Percentiles rank a stretch among this genome's conserved stretches.
phyloP scores from a whole-genome alignment of 1,140 invertebrate species.

The Hycleus cichorii region DNA sequence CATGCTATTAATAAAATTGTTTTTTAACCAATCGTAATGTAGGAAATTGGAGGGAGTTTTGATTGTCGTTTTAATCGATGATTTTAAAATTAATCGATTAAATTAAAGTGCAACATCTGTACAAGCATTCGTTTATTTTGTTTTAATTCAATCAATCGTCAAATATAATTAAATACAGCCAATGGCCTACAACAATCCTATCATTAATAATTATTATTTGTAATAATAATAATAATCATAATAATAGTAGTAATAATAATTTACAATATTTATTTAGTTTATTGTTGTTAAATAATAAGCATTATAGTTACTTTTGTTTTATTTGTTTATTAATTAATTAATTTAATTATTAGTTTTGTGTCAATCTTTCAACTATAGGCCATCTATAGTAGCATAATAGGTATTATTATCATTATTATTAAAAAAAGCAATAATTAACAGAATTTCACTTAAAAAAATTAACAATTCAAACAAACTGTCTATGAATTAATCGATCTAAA shows the following conservation, averaged over 20 bases:
- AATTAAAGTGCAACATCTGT: constrained; percentile 16
- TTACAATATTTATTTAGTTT: constrained; percentile 21
- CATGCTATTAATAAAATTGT: too few species aligned
- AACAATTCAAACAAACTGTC: too few species aligned
- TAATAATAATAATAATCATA: constrained; percentile 25
- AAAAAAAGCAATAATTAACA: too few species aligned
- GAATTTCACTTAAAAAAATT: too few species aligned
- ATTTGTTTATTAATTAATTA: neutral
- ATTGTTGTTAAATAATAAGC: constrained; percentile 12
- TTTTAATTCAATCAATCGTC: constrained; percentile 31
- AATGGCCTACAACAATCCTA: constrained; percentile 37
- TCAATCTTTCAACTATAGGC: constrained; percentile 11
- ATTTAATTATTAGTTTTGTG: too few species aligned
- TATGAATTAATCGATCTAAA: too few species aligned
- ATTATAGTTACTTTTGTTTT: neutral
- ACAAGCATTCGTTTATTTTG: constrained; percentile 35
- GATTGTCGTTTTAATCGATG: too few species aligned
- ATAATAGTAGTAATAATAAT: constrained; percentile 24
- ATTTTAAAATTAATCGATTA: neutral
- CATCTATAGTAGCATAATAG: constrained; percentile 21
- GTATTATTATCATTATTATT: neutral
- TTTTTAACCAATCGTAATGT: too few species aligned
- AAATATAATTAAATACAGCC: constrained; percentile 35
- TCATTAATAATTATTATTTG: constrained; percentile 27
- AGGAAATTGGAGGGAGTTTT: too few species aligned